A percentile compares a stretch with the other conserved stretches of the same genome.
These are phyloP conservation scores for Oreohelix idahoensis DNA, from an alignment of 1,140 invertebrate species.

Conservation along the genomic window DNA sequence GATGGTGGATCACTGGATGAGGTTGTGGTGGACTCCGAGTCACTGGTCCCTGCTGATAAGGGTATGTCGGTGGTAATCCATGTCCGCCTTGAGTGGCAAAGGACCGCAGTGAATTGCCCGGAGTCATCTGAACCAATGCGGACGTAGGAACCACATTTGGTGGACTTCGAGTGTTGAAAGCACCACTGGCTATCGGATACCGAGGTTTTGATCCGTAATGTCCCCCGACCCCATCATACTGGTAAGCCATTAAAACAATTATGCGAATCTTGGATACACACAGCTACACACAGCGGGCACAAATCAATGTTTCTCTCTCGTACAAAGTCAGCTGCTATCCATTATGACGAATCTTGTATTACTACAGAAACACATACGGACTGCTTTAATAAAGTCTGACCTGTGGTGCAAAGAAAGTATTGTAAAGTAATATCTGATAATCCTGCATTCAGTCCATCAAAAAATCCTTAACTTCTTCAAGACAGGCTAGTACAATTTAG, in stretches of 20 bases:
- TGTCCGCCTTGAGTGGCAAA: constrained; percentile 35
- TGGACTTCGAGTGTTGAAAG: constrained; percentile 34
- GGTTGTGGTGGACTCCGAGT: background rate
- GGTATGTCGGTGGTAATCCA: constrained; percentile 24
- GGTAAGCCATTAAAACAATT: constrained; percentile 36
- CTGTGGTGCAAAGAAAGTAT: no score
- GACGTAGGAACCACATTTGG: constrained; percentile 34
- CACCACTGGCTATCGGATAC: constrained; percentile 30
- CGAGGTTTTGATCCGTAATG: background rate
- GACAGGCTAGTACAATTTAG: no score
- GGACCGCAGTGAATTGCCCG: constrained; percentile 25
- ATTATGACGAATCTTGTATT: no score
- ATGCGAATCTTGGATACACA: no score
- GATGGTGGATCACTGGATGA: background rate
- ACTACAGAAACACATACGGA: no score
- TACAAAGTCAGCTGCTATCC: no score
- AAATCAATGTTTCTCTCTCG: no score
- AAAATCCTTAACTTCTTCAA: no score
- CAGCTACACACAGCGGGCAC: no score
- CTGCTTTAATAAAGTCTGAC: no score
- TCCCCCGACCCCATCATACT: background rate
- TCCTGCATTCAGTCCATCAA: no score
- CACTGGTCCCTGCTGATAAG: background rate
- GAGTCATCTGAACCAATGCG: constrained; percentile 35
- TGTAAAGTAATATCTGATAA: no score